These are phyloP conservation scores for Scaptomyza tumidula DNA, from an alignment of 2,888 invertebrate genomes.

Conservation along the genomic window DNA sequence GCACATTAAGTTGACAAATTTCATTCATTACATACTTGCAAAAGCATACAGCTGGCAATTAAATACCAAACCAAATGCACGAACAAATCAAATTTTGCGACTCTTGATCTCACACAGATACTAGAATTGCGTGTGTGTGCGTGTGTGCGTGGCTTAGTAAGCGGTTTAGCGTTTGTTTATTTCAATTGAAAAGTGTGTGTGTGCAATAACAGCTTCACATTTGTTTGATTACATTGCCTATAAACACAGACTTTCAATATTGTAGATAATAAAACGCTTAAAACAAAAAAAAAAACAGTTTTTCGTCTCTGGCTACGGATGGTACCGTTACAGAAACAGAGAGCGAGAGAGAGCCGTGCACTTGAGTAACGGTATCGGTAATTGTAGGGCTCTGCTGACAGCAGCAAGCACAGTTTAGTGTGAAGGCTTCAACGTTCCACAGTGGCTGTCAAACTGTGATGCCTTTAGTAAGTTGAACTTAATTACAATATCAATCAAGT, in stretches of 20 bases:
- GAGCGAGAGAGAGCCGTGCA: not conserved
- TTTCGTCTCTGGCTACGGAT: constrained; percentile 40
- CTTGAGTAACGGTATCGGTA: constrained; percentile 16
- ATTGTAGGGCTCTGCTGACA: constrained; percentile 1
- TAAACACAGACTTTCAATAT: constrained; percentile 68
- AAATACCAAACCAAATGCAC: constrained; percentile 41
- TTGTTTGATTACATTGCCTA: constrained; percentile 68
- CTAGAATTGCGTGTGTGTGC: not conserved
- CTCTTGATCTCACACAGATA: constrained; percentile 26
- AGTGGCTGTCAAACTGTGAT: constrained; percentile 2
- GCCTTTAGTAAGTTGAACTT: not conserved
- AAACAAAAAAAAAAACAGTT: constrained; percentile 53
- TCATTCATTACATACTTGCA: constrained; percentile 65
- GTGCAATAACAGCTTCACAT: constrained; percentile 67
- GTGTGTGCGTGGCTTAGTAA: not conserved
- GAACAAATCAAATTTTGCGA: not conserved
- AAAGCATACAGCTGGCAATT: constrained; percentile 63
- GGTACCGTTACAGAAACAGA: constrained; percentile 23
- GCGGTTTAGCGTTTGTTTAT: constrained; percentile 47
- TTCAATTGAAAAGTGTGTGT: constrained; percentile 51
- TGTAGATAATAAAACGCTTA: constrained; percentile 43
- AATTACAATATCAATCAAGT: not conserved
- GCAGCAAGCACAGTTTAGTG: constrained; percentile 34
- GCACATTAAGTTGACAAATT: constrained; percentile 77
- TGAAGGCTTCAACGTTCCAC: constrained; percentile 36